phyloP scores from a whole-genome alignment of 2,888 invertebrate genomes.

The Adelphocoris suturalis region DNA sequence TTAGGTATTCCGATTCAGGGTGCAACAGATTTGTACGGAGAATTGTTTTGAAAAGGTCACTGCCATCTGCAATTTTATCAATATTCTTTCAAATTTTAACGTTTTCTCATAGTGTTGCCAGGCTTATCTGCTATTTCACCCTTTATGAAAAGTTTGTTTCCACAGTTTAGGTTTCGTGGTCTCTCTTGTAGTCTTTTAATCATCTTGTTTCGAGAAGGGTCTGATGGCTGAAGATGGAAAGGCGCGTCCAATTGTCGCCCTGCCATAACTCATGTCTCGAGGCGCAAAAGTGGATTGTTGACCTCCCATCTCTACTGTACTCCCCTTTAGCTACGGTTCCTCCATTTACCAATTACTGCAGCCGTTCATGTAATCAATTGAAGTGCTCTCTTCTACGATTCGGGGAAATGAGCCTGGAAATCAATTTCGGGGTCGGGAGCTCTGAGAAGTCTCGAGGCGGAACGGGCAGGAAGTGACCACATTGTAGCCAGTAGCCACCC shows the following conservation, averaged over 20 bases:
- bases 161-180: background rate
- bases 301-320: background rate
- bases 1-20: no score
- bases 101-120: no score
- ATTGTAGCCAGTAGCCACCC: background rate
- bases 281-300: constrained; percentile 15
- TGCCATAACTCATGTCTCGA: background rate
- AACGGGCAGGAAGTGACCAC: constrained; percentile 28
- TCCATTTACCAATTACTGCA: constrained; percentile 29
- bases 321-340: constrained; percentile 1
- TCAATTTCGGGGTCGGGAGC: constrained; percentile 44
- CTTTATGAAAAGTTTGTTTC: no score
- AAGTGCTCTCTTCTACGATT: constrained; percentile 34
- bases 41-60: no score
- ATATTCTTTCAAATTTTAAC: no score
- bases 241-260: constrained; percentile 22
- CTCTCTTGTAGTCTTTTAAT: background rate
- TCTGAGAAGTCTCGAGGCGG: constrained; percentile 32
- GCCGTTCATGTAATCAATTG: constrained; percentile 44
- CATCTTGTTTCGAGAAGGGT: background rate
- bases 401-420: constrained; percentile 55
- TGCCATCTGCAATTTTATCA: no score
- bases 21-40: no score
- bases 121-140: no score
- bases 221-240: background rate